These are phyloP conservation scores for Bambusicola thoracicus DNA, from an alignment of 2,113 vertebrate species.

Conservation along the genomic window DNA sequence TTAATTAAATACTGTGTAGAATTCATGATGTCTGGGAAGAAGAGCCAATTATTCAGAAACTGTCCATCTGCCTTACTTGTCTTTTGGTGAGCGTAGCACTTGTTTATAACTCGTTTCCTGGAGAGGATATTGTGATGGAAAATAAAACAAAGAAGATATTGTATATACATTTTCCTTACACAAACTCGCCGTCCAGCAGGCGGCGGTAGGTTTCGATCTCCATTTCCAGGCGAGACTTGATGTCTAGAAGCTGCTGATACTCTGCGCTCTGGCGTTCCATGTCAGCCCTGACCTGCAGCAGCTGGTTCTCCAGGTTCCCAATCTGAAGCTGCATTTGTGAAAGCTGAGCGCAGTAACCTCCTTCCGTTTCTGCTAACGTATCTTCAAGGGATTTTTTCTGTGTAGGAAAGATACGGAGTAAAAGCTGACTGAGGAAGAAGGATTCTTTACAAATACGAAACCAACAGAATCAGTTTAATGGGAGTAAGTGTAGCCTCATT, in stretches of 20 bases:
- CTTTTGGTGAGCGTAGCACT: not conserved
- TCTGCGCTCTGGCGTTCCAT: conserved; percentile 77
- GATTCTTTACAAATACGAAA: not conserved
- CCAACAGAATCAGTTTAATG: not conserved
- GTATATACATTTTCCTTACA: conserved; percentile 46
- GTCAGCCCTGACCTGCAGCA: conserved; percentile 77
- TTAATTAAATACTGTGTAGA: not conserved
- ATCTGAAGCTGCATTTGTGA: conserved; percentile 79
- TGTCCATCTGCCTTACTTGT: not conserved
- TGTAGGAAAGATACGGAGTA: not conserved
- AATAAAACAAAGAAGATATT: not conserved
- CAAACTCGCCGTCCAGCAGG: conserved; percentile 78
- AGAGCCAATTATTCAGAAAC: not conserved
- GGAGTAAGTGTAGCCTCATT: not conserved
- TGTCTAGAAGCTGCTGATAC: conserved; percentile 79
- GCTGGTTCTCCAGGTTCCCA: conserved; percentile 75
- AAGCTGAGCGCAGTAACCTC: conserved; percentile 77
- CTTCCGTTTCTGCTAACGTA: conserved; percentile 77
- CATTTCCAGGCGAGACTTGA: conserved; percentile 81
- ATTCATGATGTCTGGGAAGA: not conserved
- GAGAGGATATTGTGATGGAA: not conserved
- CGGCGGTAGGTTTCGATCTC: conserved; percentile 84
- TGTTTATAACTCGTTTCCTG: not conserved
- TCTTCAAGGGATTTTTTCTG: conserved; percentile 84
- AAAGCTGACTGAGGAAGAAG: not conserved